These are phyloP conservation scores for Ardeotis arabs DNA, from an alignment of 2,113 vertebrate species.

Conservation along the genomic window DNA sequence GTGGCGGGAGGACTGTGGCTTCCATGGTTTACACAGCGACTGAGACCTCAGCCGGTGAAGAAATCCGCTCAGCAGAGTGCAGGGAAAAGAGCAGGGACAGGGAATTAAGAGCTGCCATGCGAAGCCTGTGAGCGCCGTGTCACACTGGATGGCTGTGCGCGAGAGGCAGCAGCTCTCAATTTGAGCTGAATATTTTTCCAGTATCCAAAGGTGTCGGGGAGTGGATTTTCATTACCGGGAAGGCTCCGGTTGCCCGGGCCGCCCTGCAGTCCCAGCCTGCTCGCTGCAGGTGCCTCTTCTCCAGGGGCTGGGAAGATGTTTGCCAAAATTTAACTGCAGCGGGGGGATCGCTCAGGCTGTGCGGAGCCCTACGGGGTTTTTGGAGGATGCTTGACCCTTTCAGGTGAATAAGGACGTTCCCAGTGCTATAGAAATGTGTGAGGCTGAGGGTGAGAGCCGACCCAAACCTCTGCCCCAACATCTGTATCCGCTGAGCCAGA, in stretches of 20 bases:
- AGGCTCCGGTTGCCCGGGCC: background rate
- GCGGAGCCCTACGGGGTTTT: background rate
- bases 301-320: background rate
- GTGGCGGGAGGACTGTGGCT: background rate
- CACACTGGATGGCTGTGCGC: rapidly evolving
- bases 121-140: background rate
- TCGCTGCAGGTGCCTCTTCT: background rate
- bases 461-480: background rate
- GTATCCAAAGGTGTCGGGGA: background rate
- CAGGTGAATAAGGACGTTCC: background rate
- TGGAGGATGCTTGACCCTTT: background rate
- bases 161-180: background rate
- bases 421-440: background rate
- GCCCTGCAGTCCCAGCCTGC: background rate
- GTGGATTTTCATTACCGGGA: background rate
- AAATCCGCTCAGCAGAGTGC: background rate
- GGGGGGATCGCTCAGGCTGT: background rate
- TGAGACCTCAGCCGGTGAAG: background rate
- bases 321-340: background rate
- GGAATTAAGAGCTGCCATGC: background rate
- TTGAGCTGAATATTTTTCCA: background rate
- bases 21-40: background rate
- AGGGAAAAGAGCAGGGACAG: background rate
- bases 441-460: background rate
- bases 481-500: rapidly evolving